Evolutionary conservation across 2,888 invertebrate genomes (phyloP), one percentile per base, ranked within the genome.

Genomic region (Trissoscelio sp.): DNA sequence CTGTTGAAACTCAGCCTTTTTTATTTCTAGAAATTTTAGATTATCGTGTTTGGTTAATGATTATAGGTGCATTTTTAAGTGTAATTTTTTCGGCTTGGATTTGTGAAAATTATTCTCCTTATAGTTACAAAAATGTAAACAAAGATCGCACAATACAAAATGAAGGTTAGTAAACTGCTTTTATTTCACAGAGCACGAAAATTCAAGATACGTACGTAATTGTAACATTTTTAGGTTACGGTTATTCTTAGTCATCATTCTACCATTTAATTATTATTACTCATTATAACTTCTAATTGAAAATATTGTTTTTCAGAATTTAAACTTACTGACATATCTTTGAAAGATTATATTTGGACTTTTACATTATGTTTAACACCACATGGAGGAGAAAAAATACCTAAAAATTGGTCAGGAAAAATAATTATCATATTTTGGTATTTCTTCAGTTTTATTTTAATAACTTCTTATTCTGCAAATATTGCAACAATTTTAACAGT

Each of bases 21-120:
- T 53, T 51, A 42, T 62, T 60, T 31, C 6, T 60, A 0, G 20
- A 62, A n/a, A 42, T 62, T 0, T 39, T 72, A 42, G 60, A 72
- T 4, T 18, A 1, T n/a, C 9, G 28, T 7, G 72, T 72, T 16
- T 72, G 72, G 72, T 1, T 48, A 3, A 51, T 72, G 39, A 42
- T 62, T 22, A 12, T 12, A 24, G 7, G 18, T 22, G 37, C 42
- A 9, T 57, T 57, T 22, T 5, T 46, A 0, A 22, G 18, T 18
- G 57, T 46, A 11, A 12, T 34, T 9, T 6, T 46, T 9, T 31
- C 46, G 4, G 20, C 46, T 9, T 69, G 69, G 57, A 44, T 69
- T 24, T 69, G 69, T 14, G 69, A 69, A 46, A 0, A n/a, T 11
- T 57, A 34, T 46, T 69, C 46, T 3, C 46, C 46, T 6, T 57